phyloP scores from a whole-genome alignment of 2,888 invertebrate species.

The Pollenia griseotomentosa region DNA sequence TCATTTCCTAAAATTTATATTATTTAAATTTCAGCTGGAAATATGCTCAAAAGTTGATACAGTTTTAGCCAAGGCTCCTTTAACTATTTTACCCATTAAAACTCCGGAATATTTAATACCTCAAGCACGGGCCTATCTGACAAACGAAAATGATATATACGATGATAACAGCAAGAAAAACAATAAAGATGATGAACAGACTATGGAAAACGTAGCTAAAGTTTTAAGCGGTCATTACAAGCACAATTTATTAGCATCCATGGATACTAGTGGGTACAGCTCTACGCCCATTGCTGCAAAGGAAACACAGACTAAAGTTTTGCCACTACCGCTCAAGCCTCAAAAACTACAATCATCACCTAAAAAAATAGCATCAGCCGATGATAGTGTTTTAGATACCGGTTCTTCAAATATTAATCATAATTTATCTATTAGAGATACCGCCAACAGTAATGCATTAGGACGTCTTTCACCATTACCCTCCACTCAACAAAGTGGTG shows the following conservation, averaged over 20 bases:
- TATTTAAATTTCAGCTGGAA: conserved; percentile 86
- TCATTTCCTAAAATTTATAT: too few species aligned
- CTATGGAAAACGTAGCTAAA: conserved; percentile 59
- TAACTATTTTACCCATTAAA: conserved; percentile 88
- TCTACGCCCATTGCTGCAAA: conserved; percentile 31
- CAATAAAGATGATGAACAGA: conserved; percentile 21
- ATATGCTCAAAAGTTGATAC: conserved; percentile 89
- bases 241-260: conserved; percentile 79
- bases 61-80: conserved; percentile 90
- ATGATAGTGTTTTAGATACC: conserved; percentile 52
- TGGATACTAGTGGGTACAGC: conserved; percentile 61
- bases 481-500: conserved; percentile 79
- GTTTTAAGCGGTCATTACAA: conserved; percentile 79
- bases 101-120: conserved; percentile 86
- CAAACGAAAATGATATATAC: conserved; percentile 46
- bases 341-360: conserved; percentile 50
- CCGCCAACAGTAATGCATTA: conserved; percentile 72
- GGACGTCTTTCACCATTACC: conserved; percentile 78
- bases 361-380: conserved; percentile 34
- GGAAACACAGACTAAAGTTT: conserved; percentile 47
- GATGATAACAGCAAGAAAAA: not conserved
- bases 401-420: conserved; percentile 58
- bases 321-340: conserved; percentile 64
- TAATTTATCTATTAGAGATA: conserved; percentile 78
- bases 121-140: conserved; percentile 78